Percentiles rank a stretch among this genome's conserved stretches.
phyloP scores from a whole-genome alignment of 2,888 invertebrate species.

The Zaprionus obscuricornis region DNA sequence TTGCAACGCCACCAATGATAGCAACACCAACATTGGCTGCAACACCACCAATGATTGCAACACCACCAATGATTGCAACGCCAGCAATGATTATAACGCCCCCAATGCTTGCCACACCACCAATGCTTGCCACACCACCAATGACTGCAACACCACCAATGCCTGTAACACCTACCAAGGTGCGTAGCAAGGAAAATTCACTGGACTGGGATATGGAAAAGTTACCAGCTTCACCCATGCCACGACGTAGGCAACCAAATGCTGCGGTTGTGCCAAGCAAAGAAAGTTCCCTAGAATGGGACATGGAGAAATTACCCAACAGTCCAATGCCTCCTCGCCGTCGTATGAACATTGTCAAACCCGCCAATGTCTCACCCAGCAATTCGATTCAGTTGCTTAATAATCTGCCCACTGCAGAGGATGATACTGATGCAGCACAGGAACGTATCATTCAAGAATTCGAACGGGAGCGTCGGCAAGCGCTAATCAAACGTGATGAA shows the following conservation, averaged over 20 bases:
- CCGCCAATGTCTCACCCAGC: conserved; percentile 52
- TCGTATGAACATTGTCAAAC: conserved; percentile 22
- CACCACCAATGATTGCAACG: too few species aligned
- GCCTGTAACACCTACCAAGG: conserved; percentile 41
- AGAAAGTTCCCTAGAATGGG: conserved; percentile 72
- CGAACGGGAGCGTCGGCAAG: conserved; percentile 80
- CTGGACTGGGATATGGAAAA: conserved; percentile 73
- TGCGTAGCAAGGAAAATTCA: conserved; percentile 61
- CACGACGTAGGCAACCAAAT: conserved; percentile 50
- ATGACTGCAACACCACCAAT: conserved; percentile 15
- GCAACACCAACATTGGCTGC: too few species aligned
- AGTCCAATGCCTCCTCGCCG: conserved; percentile 76
- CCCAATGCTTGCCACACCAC: too few species aligned
- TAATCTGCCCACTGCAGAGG: conserved; percentile 50
- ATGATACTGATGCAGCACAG: conserved; percentile 49
- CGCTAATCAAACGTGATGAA: conserved; percentile 80
- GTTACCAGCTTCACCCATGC: conserved; percentile 74
- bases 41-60: too few species aligned
- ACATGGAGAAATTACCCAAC: conserved; percentile 76
- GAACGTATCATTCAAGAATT: conserved; percentile 78
- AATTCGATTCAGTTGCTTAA: conserved; percentile 69
- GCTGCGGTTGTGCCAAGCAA: conserved; percentile 30
- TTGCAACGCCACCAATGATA: too few species aligned
- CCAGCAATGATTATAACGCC: too few species aligned
- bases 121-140: too few species aligned